Base-by-base conservation (phyloP, 2,888 invertebrate genomes). In the Eretmocerus hayati region DNA sequence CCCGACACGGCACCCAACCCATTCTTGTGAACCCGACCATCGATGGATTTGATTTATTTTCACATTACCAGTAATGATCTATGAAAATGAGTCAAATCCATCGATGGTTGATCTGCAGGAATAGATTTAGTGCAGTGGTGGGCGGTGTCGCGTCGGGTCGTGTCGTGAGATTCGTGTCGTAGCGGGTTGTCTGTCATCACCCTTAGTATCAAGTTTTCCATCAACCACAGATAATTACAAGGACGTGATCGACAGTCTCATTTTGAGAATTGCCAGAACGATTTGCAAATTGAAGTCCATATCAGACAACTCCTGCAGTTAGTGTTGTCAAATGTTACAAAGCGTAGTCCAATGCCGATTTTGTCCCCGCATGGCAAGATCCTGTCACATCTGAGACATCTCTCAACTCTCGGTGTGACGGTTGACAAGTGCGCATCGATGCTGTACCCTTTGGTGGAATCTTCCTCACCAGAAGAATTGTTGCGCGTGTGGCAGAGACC, bases 311-410 rank as follows among this genome's bases (percentile, higher is more conserved):
- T 38, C 15, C 47, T 66, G 33, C 55, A 56, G 38, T 38, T 66
- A 26, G 56, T 66, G 31, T 30, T 64, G 11, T 54, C 53, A 15
- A 59, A 57, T 39, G 38, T 54, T 13, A 5, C 44, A 26, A 47
- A 42, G 19, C 35, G 35, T 16, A 48, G 51, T 26, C 31, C 58
- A 18, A 18, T 50, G 13, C 19, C 33, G 16, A 22, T 62, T 13
- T 20, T 5, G 3, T n/a, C 20, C 9, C 4, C 21, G 3, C 60
- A 62, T 48, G 63, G 63, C 48, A 56, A 57, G 47, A 36, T 66
- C 11, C 59, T 63, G 39, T 51, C 59, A 20, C 59, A 63, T 36
- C 42, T 65, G 31, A 42, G 59, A 33, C 57, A 62, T n/a, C 50
- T 54, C 3, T 56, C 58, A 23, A 42, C 54, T 2, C 41, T 59